Percentiles rank a stretch among this genome's conserved stretches.
Conservation (phyloP, 2,113 vertebrate species). For the rat (Rattus norvegicus) region GRCr8 NC_086034.1:85399501-85400000, state of each 20-base stretch:
- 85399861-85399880: background rate
- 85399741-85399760: background rate
- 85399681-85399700: background rate
- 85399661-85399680: background rate
- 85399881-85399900: background rate
- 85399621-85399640: background rate
- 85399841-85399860: background rate
- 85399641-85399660: background rate
- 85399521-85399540: background rate
- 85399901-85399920: background rate
- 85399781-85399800: background rate
- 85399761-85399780: background rate
- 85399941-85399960: background rate
- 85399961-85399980: background rate
- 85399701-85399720: rapidly evolving
- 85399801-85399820: background rate
- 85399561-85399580: background rate
- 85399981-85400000: background rate
- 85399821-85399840: background rate
- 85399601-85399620: background rate
- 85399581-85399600: background rate
- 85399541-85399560: too few species aligned
- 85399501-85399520: background rate
- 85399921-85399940: background rate
- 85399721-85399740: background rate